Conservation (phyloP, 2,113 vertebrate species). For the Pollimyrus isidori region DNA sequence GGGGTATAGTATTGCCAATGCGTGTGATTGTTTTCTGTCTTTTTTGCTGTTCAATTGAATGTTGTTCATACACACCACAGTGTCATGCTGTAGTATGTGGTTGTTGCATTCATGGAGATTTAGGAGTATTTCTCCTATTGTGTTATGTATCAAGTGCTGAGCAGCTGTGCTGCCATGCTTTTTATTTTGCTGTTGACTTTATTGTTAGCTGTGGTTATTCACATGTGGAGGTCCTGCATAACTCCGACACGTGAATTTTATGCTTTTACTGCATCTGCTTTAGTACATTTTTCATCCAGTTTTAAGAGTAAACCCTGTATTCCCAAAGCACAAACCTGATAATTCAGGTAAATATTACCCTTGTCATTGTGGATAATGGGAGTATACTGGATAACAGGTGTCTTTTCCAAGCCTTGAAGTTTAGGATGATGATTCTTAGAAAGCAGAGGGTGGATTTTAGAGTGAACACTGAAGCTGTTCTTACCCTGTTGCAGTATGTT, state of each 20-base stretch:
- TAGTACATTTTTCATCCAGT: neutral
- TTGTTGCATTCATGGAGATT: neutral
- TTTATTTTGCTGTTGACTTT: neutral
- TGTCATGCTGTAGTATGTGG: neutral
- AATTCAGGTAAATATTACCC: neutral
- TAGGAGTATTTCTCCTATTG: neutral
- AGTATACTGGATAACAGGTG: neutral
- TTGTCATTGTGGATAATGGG: neutral
- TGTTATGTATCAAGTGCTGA: neutral
- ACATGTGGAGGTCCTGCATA: neutral
- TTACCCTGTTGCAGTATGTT: neutral
- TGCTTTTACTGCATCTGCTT: neutral
- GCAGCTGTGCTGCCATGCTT: neutral
- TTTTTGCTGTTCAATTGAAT: conserved; percentile 68
- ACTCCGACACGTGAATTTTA: neutral
- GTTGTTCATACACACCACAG: conserved; percentile 60
- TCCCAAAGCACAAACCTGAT: neutral
- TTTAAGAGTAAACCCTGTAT: neutral
- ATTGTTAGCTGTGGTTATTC: neutral
- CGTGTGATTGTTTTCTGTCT: conserved; percentile 65
- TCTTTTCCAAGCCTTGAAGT: neutral
- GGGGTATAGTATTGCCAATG: conserved; percentile 66
- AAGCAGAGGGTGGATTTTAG: neutral
- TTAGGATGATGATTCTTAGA: neutral
- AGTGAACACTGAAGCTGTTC: neutral